A percentile compares a stretch with the other conserved stretches of the same genome.
phyloP scores from a whole-genome alignment of 1,140 invertebrate species.

The Agrilus planipennis region DNA sequence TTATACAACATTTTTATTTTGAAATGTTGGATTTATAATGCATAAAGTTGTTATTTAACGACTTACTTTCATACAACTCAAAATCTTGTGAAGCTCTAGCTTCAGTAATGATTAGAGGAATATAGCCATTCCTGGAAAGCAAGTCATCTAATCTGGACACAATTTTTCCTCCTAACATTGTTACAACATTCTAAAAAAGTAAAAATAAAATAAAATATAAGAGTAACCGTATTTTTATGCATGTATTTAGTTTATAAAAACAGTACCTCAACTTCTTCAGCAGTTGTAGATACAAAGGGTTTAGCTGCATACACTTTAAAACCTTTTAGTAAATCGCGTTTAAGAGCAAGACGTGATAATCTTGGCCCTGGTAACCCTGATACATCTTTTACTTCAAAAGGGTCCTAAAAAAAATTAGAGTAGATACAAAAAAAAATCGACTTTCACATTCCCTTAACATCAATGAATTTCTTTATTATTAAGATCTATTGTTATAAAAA shows the following conservation, averaged over 20 bases:
- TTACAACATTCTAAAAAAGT: slow-evolving; percentile 18
- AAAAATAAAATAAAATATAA: neutral
- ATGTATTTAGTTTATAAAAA: no score
- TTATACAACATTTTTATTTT: no score
- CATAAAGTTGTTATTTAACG: no score
- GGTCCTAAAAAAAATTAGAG: no score
- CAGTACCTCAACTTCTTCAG: slow-evolving; percentile 26
- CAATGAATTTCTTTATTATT: neutral
- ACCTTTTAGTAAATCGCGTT: slow-evolving; percentile 19
- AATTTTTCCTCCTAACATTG: slow-evolving; percentile 19
- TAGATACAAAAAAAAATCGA: no score
- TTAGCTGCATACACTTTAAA: slow-evolving; percentile 23
- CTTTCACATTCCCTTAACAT: neutral
- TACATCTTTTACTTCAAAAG: slow-evolving; percentile 27
- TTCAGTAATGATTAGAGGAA: slow-evolving; percentile 25
- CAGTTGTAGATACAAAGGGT: slow-evolving; percentile 18
- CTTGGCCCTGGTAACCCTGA: slow-evolving; percentile 23
- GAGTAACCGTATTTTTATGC: slow-evolving; percentile 4
- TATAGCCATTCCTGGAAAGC: slow-evolving; percentile 14
- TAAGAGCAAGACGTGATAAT: slow-evolving; percentile 18
- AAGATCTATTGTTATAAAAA: neutral
- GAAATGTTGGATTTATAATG: no score
- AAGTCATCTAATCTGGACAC: slow-evolving; percentile 16
- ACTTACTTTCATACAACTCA: slow-evolving; percentile 26
- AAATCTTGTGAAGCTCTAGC: slow-evolving; percentile 20